Base-by-base conservation (phyloP, 2,888 invertebrate genomes). In the Epinotia brunnichana region DNA sequence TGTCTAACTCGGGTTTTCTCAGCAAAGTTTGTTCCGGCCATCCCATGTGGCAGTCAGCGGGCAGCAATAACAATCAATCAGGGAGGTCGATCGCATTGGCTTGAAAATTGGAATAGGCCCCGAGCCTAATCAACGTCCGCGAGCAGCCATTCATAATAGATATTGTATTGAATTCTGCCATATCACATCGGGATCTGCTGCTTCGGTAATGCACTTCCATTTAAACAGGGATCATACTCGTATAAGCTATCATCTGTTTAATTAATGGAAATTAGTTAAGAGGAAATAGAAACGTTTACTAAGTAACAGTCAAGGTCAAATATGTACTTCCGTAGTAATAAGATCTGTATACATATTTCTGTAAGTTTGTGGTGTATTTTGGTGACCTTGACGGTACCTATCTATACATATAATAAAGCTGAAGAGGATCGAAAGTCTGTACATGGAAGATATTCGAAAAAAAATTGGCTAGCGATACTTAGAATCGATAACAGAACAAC, bases 81-180 rank as follows among this genome's bases (percentile, higher is more conserved):
- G 87, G 82, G 78, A 80, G 81, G 80, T 81, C 81, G 83, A 85
- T 86, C 85, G 84, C 77, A 81, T 80, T 82, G 82, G 83, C 83
- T 87, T 89, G 88, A 87, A 90, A 90, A 90, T 91, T 88, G 88
- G 87, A 89, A 87, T 88, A 85, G 82, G 85, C 84, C 85, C 83
- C 83, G 82, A 76, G 79, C 81, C 88, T 88, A 90, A 90, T 90
- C 88, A 88, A 87, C 82, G 83, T 80, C 84, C 85, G 84, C 82
- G 85, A 77, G 76, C 80, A 79, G 80, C 82, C 85, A 88, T 89
- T 89, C 88, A 89, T 90, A 88, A 88, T 87, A 85, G 83, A 86
- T 85, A 87, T 87, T 86, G 88, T 85, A 89, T 90, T 90, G 86
- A 90, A 91, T 88, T 83, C 83, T 83, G 81, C 77, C 77, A 78